Conservation (phyloP, 1,140 invertebrate species). For the Papilio helenus region DNA sequence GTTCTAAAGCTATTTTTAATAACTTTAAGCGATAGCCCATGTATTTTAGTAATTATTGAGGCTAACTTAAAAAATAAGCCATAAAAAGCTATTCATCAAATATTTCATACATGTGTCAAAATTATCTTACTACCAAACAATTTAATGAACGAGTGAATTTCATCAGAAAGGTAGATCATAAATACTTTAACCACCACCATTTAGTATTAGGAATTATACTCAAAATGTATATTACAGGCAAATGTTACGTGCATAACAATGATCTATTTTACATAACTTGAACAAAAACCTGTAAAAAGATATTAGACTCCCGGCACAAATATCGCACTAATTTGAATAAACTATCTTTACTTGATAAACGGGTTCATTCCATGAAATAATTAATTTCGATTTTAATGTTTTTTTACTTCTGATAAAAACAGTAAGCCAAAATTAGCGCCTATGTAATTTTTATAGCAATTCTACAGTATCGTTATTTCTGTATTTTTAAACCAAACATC, state of each 20-base stretch:
- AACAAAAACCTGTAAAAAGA: neutral
- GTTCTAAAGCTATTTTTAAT: neutral
- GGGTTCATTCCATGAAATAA: neutral
- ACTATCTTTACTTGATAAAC: neutral
- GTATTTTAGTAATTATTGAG: too few relatives aligned
- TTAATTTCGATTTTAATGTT: neutral
- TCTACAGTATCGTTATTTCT: neutral
- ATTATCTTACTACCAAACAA: too few relatives aligned
- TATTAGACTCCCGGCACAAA: neutral
- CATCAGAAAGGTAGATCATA: too few relatives aligned
- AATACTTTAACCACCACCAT: too few relatives aligned
- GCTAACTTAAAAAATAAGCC: neutral
- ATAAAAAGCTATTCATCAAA: too few relatives aligned
- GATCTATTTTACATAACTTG: neutral
- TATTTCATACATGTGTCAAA: too few relatives aligned
- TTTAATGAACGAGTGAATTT: too few relatives aligned
- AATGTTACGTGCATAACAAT: neutral
- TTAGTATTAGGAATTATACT: too few relatives aligned
- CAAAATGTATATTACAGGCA: neutral
- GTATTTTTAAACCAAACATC: neutral
- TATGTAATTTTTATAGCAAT: neutral
- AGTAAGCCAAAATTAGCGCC: neutral
- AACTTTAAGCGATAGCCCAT: neutral
- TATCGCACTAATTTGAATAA: neutral
- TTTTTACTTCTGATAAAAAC: neutral